A percentile compares a stretch with the other conserved stretches of the same genome.
Conservation (phyloP, 1,140 invertebrate species). For the Drosophila nebulosa region DNA sequence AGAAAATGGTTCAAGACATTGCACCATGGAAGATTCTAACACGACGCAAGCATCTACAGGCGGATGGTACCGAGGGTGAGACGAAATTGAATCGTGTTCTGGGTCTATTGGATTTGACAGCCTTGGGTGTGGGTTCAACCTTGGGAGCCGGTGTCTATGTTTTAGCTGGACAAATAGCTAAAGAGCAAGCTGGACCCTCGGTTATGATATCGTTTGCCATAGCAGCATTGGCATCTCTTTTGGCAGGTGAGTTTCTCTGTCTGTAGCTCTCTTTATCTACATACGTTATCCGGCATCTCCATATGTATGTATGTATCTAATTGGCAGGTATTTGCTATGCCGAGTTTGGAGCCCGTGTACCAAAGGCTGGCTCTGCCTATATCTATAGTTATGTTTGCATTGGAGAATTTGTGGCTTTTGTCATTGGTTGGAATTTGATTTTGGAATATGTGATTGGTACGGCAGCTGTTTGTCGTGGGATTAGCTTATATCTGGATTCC, state of each 20-base stretch:
- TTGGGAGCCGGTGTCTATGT: constrained; percentile 95
- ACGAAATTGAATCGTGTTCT: constrained; percentile 83
- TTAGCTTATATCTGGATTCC: constrained; percentile 89
- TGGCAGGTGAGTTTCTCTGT: constrained; percentile 84
- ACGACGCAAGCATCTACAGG: constrained; percentile 56
- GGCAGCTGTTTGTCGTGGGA: constrained; percentile 91
- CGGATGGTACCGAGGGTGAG: constrained; percentile 63
- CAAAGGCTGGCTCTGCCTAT: constrained; percentile 92
- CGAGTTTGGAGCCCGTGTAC: constrained; percentile 93
- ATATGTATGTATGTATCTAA: no score
- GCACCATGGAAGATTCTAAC: constrained; percentile 77
- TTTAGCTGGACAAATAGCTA: constrained; percentile 91
- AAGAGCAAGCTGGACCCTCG: constrained; percentile 89
- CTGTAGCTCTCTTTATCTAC: no score
- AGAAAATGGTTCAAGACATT: constrained; percentile 54
- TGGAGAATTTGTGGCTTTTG: constrained; percentile 90
- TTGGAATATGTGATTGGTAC: constrained; percentile 95
- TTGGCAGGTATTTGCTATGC: constrained; percentile 90
- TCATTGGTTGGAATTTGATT: constrained; percentile 94
- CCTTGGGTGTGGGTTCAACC: constrained; percentile 91
- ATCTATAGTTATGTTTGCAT: constrained; percentile 94
- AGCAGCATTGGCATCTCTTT: constrained; percentile 91
- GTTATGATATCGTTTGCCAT: constrained; percentile 92
- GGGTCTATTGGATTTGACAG: constrained; percentile 88
- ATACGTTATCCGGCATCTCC: no score